phyloP scores from a whole-genome alignment of 2,113 vertebrate species.

The Tachuris rubrigastra region DNA sequence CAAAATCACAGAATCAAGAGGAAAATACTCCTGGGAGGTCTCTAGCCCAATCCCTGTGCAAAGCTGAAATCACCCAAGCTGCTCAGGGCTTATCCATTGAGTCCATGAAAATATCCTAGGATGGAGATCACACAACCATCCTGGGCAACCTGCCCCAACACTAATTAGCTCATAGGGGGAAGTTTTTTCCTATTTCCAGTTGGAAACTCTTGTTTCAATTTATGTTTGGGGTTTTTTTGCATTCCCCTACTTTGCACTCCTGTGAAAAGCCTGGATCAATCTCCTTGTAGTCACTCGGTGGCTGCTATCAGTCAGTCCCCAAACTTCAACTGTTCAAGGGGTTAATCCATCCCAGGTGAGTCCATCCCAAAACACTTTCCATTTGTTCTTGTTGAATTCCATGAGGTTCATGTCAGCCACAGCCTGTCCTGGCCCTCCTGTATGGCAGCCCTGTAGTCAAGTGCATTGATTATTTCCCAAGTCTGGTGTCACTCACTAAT shows the following conservation, averaged over 20 bases:
- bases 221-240: background rate
- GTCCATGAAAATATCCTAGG: background rate
- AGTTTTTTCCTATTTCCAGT: background rate
- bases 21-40: background rate
- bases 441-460: background rate
- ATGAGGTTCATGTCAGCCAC: background rate
- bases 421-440: background rate
- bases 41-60: background rate
- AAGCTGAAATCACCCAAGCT: background rate
- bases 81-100: background rate
- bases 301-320: background rate
- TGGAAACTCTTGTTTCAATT: background rate
- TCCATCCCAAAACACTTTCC: background rate
- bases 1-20: background rate
- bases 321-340: background rate
- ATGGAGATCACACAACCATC: background rate
- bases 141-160: background rate
- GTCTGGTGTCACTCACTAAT: background rate
- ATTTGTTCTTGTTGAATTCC: background rate
- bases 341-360: background rate
- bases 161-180: background rate
- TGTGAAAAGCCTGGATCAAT: background rate
- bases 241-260: background rate
- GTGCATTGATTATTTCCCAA: background rate
- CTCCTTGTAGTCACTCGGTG: background rate